phyloP scores from a whole-genome alignment of 2,888 invertebrate genomes.

The Acleris holmiana region DNA sequence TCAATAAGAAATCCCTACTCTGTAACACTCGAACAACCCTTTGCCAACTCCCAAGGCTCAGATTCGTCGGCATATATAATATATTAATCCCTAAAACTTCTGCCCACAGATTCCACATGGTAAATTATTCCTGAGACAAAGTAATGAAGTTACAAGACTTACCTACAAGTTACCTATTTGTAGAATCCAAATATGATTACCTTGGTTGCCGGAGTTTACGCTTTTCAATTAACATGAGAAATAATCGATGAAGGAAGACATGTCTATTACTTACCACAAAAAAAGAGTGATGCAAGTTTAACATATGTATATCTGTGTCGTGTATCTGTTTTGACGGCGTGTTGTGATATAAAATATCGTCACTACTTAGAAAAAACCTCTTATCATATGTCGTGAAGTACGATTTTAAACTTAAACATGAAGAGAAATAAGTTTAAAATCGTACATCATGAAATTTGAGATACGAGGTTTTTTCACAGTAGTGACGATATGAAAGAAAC shows the following conservation, averaged over 20 bases:
- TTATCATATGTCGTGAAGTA: no score
- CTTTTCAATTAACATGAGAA: background rate
- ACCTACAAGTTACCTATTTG: slow-evolving; percentile 14
- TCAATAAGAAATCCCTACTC: background rate
- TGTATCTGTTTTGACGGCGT: no score
- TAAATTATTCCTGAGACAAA: slow-evolving; percentile 13
- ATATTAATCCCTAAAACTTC: slow-evolving; percentile 25
- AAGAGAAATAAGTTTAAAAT: no score
- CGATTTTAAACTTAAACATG: no score
- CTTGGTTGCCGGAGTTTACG: background rate
- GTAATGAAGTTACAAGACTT: slow-evolving; percentile 15
- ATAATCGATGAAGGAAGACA: slow-evolving; percentile 6
- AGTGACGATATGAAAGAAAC: no score
- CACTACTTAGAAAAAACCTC: no score
- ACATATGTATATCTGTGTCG: no score
- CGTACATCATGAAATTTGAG: no score
- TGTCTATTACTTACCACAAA: no score
- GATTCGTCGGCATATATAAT: slow-evolving; percentile 18
- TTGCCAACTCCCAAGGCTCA: slow-evolving; percentile 6
- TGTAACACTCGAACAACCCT: slow-evolving; percentile 1
- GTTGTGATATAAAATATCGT: no score
- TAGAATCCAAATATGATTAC: slow-evolving; percentile 21
- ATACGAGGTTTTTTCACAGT: no score
- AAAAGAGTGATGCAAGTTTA: no score
- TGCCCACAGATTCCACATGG: slow-evolving; percentile 8